Base-by-base conservation (phyloP, 2,113 vertebrate genomes). In the Penelope pileata region DNA sequence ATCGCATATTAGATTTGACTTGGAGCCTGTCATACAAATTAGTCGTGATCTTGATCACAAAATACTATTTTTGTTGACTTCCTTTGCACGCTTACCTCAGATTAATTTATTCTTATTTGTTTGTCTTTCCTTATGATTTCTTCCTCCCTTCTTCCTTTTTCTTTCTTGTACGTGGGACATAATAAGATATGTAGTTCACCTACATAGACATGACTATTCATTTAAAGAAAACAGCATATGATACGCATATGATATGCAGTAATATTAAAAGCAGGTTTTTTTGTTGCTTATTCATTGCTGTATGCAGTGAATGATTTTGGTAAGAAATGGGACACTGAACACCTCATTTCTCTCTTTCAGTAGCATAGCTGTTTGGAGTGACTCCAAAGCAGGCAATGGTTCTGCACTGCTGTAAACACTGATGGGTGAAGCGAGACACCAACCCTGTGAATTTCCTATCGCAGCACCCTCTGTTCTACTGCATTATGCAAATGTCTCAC, bases 401-500 rank as follows among this genome's bases (percentile, higher is more conserved):
- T 9, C 34, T 48, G 29, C 26, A 14, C 27, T 79, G 62, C 22
- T 86, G 45, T 69, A 72, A 81, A 79, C 30, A 12, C n/a, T 59
- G 70, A 7, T 0, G 1, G 67, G 59, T 34, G n/a, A 81, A 72
- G 16, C 2, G 3, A 78, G 85, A 89, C 12, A 3, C 79, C 54
- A 85, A 76, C 53, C 64, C 78, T 86, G 54, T 10, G 54, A 95
- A 56, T 42, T 92, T 53, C 88, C 23, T 68, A 60, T 68, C 50
- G 16, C 50, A 96, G 94, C 88, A 95, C 56, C 69, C 88, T 64
- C 56, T 59, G 23, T 67, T 85, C 87, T 95, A 62, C 36, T 67
- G 82, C 34, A 78, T 96, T 95, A 94, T 94, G 90, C 72, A 95
- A 86, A 91, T 92, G 53, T 42, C 69, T 66, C 34, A n/a, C 16